phyloP scores from a whole-genome alignment of 2,113 vertebrate genomes.

The Larimichthys polyactis region DNA sequence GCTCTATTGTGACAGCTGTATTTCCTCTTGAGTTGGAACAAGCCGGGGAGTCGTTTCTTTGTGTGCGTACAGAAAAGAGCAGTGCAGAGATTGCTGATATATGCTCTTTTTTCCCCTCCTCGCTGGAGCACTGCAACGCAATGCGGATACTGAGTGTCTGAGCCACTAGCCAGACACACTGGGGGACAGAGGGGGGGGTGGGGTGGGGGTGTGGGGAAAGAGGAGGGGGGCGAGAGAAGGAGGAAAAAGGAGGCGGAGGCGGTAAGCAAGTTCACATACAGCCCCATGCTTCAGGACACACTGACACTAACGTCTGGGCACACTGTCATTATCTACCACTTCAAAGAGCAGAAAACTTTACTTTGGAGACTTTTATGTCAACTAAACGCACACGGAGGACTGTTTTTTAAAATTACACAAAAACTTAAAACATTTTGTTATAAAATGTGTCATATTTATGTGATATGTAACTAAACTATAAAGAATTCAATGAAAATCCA shows the following conservation, averaged over 20 bases:
- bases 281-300: constrained; percentile 64
- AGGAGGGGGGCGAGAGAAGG: constrained; percentile 20
- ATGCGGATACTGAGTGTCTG: constrained; percentile 86
- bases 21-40: constrained; percentile 52
- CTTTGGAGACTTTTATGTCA: constrained; percentile 10
- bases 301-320: constrained; percentile 57
- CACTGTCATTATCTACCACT: constrained; percentile 55
- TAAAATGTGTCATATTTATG: background rate
- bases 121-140: constrained; percentile 82
- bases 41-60: constrained; percentile 73
- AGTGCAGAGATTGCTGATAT: constrained; percentile 85
- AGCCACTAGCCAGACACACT: constrained; percentile 83
- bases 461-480: background rate
- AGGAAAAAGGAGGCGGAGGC: constrained; percentile 55
- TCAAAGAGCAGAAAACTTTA: constrained; percentile 23
- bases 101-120: constrained; percentile 80
- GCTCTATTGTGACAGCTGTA: constrained; percentile 28
- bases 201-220: background rate
- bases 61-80: constrained; percentile 77
- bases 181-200: constrained; percentile 64
- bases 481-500: background rate
- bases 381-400: background rate
- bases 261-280: constrained; percentile 76
- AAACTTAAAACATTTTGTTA: background rate
- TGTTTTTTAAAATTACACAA: constrained; percentile 1